Percentiles rank a stretch among this genome's conserved stretches.
phyloP scores from a whole-genome alignment of 2,797 vertebrate species.

The Chiroxiphia lanceolata region DNA sequence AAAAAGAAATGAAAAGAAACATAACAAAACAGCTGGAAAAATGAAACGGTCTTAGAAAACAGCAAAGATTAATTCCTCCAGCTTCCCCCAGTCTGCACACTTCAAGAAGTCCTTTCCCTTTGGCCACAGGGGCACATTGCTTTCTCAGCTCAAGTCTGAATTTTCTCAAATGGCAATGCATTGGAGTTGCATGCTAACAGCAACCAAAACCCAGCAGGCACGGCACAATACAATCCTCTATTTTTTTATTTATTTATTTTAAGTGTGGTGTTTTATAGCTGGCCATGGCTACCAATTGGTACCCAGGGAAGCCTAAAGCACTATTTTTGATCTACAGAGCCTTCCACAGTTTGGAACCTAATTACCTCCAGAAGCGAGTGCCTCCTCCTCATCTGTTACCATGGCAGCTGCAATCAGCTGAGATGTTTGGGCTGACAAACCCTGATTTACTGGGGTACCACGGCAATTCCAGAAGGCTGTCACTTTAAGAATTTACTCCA shows the following conservation, averaged over 20 bases:
- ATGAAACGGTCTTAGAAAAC: neutral
- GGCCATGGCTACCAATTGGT: neutral
- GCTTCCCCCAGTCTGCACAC: neutral
- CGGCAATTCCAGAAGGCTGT: conserved; percentile 16
- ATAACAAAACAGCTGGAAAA: neutral
- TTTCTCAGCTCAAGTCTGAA: neutral
- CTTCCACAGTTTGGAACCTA: neutral
- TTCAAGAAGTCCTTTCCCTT: neutral
- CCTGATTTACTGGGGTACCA: conserved; percentile 21
- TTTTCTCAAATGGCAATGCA: neutral
- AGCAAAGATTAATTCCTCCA: neutral
- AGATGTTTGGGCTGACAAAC: neutral
- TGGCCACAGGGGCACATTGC: rapidly evolving
- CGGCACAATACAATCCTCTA: neutral
- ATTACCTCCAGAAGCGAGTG: conserved; percentile 29
- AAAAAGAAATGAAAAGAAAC: neutral
- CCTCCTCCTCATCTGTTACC: conserved; percentile 35
- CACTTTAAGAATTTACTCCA: neutral
- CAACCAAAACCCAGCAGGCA: neutral
- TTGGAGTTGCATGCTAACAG: neutral
- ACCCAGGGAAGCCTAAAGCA: neutral
- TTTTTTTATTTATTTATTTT: conserved; percentile 5
- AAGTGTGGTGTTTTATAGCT: neutral
- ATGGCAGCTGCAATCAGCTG: conserved; percentile 36
- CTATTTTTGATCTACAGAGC: conserved; percentile 28